These are phyloP conservation scores for Meiosimyza platycephala DNA, from an alignment of 2,888 invertebrate species.

Conservation along the genomic window DNA sequence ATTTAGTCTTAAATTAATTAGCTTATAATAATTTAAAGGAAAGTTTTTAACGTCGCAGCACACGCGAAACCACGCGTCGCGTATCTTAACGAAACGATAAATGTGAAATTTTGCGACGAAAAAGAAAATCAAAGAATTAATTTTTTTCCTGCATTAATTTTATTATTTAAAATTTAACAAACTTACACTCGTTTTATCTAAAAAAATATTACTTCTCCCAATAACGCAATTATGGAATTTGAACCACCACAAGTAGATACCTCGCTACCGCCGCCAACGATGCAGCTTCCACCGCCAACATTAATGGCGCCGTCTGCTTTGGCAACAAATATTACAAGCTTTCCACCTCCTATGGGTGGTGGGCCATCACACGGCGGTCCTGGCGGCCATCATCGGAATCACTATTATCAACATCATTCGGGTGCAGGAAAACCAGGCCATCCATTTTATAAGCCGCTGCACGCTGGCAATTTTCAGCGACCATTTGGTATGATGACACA, in stretches of 20 bases:
- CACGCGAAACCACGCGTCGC: constrained; percentile 21
- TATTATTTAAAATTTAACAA: too few species aligned
- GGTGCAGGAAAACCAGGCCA: constrained; percentile 62
- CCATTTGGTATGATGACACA: constrained; percentile 76
- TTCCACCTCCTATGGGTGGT: constrained; percentile 56
- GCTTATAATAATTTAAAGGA: not conserved
- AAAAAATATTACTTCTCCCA: not conserved
- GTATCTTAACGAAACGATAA: not conserved
- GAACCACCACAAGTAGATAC: constrained; percentile 56
- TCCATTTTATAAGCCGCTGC: constrained; percentile 65
- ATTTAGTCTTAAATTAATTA: not conserved
- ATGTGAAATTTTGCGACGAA: not conserved
- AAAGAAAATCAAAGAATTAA: too few species aligned
- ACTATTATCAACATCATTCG: constrained; percentile 61
- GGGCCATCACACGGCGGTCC: constrained; percentile 39
- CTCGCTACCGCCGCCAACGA: constrained; percentile 62
- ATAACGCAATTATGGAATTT: constrained; percentile 35
- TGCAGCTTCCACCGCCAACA: constrained; percentile 52
- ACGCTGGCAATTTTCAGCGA: constrained; percentile 62
- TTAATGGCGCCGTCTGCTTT: constrained; percentile 60
- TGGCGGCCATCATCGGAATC: constrained; percentile 52
- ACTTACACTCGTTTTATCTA: not conserved
- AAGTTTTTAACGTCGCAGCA: not conserved
- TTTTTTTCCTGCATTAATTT: too few species aligned
- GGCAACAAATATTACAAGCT: constrained; percentile 57